Percentiles rank a stretch among this genome's conserved stretches.
phyloP scores from a whole-genome alignment of 2,888 invertebrate genomes.

The Unio pictorum region DNA sequence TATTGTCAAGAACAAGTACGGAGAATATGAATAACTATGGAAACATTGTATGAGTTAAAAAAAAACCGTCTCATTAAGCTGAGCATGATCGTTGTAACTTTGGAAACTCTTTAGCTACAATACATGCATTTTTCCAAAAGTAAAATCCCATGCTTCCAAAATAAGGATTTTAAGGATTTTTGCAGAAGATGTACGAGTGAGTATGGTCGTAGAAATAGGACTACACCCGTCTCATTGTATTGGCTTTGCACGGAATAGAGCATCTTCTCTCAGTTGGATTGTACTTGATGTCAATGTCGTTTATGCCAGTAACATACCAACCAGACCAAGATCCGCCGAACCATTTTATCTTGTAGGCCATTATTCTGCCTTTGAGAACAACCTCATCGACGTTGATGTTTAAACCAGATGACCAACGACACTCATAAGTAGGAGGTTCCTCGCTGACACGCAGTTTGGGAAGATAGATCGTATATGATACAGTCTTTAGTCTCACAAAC shows the following conservation, averaged over 20 bases:
- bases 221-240: constrained; percentile 16
- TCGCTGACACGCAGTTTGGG: too few relatives aligned
- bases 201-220: constrained; percentile 23
- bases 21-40: too few relatives aligned
- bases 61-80: too few relatives aligned
- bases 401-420: constrained; percentile 20
- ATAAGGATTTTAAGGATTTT: not conserved
- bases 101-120: too few relatives aligned
- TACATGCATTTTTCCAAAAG: too few relatives aligned
- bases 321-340: constrained; percentile 16
- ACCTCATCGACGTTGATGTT: not conserved
- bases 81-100: too few relatives aligned
- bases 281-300: constrained; percentile 19
- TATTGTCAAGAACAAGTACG: too few relatives aligned
- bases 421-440: not conserved
- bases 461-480: too few relatives aligned
- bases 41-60: too few relatives aligned
- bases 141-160: too few relatives aligned
- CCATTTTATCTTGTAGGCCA: constrained; percentile 24
- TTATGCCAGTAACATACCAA: constrained; percentile 22
- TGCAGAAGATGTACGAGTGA: constrained; percentile 23
- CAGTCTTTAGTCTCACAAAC: too few relatives aligned
- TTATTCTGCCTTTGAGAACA: constrained; percentile 9
- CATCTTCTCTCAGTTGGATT: not conserved
- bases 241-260: not conserved